Evolutionary conservation across 2,888 invertebrate species (phyloP), one percentile per base, ranked within the genome.

Genomic region (Spilosoma lubricipeda): DNA sequence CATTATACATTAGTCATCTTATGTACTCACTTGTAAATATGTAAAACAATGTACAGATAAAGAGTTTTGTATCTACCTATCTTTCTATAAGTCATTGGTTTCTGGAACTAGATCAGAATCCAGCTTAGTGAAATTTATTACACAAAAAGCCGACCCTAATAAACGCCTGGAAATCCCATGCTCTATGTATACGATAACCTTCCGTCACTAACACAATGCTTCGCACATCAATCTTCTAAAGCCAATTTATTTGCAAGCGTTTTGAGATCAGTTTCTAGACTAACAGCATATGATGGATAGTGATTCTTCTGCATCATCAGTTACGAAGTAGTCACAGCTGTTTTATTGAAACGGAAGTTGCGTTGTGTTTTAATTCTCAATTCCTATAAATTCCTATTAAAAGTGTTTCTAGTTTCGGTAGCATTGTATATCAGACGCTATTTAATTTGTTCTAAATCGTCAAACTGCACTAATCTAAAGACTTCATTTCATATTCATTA

Each of bases 401-500:
- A 48, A 20, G 48, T 48, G 20, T 4, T 20, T 20, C 18, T 20
- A 20, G 48, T 48, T 2, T 48, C 5, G 1, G 48, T 9, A 18
- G 18, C 18, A 1, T 20, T 20, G 48, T 1, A 48, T 20, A 1
- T 20, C 23, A 56, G 9, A 1, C n/a, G 8, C 3, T n/a, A n/a
- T 27, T n/a, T 11, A 4, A 59, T 3, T 13, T 59, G n/a, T n/a
- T 64, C 8, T 33, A 23, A 18, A 20, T 1, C 5, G 5, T 48
- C 20, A 71, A 9, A 33, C 11, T 56, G 33, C 20, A 65, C 64
- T 42, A 64, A 39, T 33, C 70, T 71, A 48, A 72, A 78, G 36
- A 48, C 67, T 72, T 73, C 30, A 11, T 72, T 72, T 72, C 56
- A 70, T 64, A 18, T 39, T 56, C n/a, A 20, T 48, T 52, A 67